phyloP scores from a whole-genome alignment of 2,888 invertebrate genomes.

The Hirudinaria manillensis region DNA sequence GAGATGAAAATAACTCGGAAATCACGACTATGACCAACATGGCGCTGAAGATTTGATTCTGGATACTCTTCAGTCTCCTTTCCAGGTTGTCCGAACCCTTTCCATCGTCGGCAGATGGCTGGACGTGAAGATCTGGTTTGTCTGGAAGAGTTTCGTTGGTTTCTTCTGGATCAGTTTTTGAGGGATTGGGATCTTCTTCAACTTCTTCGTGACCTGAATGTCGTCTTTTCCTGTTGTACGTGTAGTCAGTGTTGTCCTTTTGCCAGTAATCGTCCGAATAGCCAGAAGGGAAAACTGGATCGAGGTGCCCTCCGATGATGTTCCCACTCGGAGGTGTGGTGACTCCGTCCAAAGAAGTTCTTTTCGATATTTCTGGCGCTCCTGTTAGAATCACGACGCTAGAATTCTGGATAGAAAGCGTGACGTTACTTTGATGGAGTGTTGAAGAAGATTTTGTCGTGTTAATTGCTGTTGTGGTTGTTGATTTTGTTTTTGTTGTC shows the following conservation, averaged over 20 bases:
- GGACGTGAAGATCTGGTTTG: background rate
- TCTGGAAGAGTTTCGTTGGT: background rate
- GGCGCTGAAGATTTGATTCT: constrained; percentile 28
- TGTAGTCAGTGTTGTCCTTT: too few species aligned
- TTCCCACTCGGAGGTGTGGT: too few species aligned
- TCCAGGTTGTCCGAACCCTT: background rate
- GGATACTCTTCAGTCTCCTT: constrained; percentile 8
- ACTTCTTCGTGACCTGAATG: too few species aligned
- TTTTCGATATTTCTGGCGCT: too few species aligned
- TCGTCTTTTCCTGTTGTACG: too few species aligned
- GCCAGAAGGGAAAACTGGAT: too few species aligned
- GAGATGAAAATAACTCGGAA: constrained; percentile 31
- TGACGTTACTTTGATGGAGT: too few species aligned
- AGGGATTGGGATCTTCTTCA: background rate
- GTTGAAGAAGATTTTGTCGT: background rate
- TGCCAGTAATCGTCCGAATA: too few species aligned
- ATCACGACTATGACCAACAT: constrained; percentile 27
- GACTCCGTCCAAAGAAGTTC: too few species aligned
- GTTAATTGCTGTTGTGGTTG: background rate
- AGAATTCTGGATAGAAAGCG: too few species aligned
- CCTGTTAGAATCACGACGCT: too few species aligned
- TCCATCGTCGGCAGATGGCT: background rate
- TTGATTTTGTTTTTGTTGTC: background rate
- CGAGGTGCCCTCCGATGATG: too few species aligned
- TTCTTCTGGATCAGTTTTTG: background rate